Percentiles rank a stretch among this genome's conserved stretches.
These are phyloP conservation scores for Lydus trimaculatus DNA, from an alignment of 2,888 invertebrate species.

Conservation along the genomic window DNA sequence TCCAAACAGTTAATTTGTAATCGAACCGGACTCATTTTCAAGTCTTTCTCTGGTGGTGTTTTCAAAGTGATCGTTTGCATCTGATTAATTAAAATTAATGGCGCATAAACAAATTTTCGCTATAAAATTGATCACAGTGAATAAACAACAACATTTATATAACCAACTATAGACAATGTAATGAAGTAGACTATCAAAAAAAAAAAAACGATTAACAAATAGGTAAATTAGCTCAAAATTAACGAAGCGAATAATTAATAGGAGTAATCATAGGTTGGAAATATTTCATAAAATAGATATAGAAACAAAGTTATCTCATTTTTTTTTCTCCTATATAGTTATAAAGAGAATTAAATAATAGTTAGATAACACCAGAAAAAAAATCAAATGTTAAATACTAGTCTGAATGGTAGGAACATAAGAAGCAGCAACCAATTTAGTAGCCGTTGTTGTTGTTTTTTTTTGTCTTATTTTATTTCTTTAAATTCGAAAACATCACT, in stretches of 20 bases:
- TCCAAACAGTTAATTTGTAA: slow-evolving; percentile 26
- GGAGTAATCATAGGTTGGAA: neutral
- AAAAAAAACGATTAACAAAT: slow-evolving; percentile 35
- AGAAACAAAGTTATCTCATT: neutral
- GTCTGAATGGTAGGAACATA: slow-evolving; percentile 23
- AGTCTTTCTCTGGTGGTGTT: neutral
- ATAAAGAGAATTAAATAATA: slow-evolving; percentile 40
- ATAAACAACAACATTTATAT: slow-evolving; percentile 15
- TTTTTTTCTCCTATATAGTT: slow-evolving; percentile 19
- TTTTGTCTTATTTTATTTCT: neutral
- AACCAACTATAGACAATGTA: slow-evolving; percentile 11
- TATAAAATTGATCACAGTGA: slow-evolving; percentile 12
- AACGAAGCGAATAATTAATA: slow-evolving; percentile 39
- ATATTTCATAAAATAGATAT: neutral
- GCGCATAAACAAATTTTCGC: slow-evolving; percentile 29
- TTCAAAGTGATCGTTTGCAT: slow-evolving; percentile 13
- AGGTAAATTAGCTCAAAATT: slow-evolving; percentile 46
- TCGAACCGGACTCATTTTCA: slow-evolving; percentile 9
- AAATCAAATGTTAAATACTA: slow-evolving; percentile 41
- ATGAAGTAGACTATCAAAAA: slow-evolving; percentile 28
- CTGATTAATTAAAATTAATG: slow-evolving; percentile 33
- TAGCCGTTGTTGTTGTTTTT: slow-evolving; percentile 14
- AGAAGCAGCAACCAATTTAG: slow-evolving; percentile 43
- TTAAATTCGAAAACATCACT: slow-evolving; percentile 50
- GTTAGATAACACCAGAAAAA: slow-evolving; percentile 37